These are phyloP conservation scores for Eumaeus atala DNA, from an alignment of 1,140 invertebrate species.

Conservation along the genomic window DNA sequence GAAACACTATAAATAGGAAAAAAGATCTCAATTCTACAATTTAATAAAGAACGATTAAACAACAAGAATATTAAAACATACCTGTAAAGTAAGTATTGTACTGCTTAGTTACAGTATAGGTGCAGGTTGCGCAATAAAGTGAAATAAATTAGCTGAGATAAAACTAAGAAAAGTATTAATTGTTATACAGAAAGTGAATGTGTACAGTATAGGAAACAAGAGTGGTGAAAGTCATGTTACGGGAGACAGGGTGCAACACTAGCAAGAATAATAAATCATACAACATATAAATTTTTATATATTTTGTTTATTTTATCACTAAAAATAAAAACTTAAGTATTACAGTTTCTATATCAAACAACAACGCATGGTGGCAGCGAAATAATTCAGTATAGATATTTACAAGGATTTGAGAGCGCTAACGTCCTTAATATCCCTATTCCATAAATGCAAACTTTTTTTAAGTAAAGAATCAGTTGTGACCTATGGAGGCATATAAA, in stretches of 20 bases:
- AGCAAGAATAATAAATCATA: constrained; percentile 47
- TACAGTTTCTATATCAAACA: constrained; percentile 70
- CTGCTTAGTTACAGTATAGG: not conserved
- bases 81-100: constrained; percentile 12
- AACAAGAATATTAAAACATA: constrained; percentile 21
- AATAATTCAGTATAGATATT: constrained; percentile 67
- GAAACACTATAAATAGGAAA: too few species aligned
- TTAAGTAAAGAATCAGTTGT: constrained; percentile 17
- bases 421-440: constrained; percentile 22
- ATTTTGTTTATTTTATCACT: constrained; percentile 73
- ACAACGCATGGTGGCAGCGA: constrained; percentile 69
- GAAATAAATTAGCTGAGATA: constrained; percentile 10
- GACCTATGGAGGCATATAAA: constrained; percentile 40
- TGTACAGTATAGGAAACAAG: constrained; percentile 49
- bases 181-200: constrained; percentile 48
- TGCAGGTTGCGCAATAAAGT: not conserved
- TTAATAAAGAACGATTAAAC: too few species aligned
- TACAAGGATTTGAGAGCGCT: constrained; percentile 45
- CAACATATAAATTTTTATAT: constrained; percentile 55
- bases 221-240: constrained; percentile 55
- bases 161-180: constrained; percentile 13
- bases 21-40: too few species aligned
- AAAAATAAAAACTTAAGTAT: constrained; percentile 72
- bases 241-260: constrained; percentile 51
- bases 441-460: constrained; percentile 54